Evolutionary conservation across 2,888 invertebrate species (phyloP), one percentile per base, ranked within the genome.

Genomic region (Rotaria magnacalcarata): DNA sequence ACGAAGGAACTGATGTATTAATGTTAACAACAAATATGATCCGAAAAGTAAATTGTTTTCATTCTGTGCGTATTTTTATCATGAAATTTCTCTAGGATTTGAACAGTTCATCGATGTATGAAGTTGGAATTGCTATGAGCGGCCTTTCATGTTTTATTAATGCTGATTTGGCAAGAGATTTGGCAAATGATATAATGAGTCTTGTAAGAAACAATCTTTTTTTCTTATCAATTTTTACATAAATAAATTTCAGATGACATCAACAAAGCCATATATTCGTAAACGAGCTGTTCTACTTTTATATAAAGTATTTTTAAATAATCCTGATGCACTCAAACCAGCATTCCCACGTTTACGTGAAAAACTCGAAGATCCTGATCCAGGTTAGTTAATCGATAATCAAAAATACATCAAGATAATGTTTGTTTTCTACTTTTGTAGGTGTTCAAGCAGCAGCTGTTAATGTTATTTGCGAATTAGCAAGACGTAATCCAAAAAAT

Each of bases 1-100:
- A 98, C 92, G 95, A 96, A 88, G 96, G 96, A 89, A 97, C 97
- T 27, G 98, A 99, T 93, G 93, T 99, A 87, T 93, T 99, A 21
- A 99, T 99, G 99, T 93, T 99, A 88, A 98, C 99, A 34, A 99
- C 99, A 85, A 99, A 99, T 92, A 97, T 99, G 97, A 97, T 99
- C 88, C 93, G 97, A 88, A 92, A 92, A n/a, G 80, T 80, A 47
- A 80, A 24, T 34, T 34, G 34, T 34, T 34, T 34, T 34, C 34
- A 34, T 34, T 34, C 34, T 34, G 34, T 2, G 34, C 2, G 2
- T 34, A 34, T 34, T 34, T 34, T 34, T 34, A 34, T 34, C 34
- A 34, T 34, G 34, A 34, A 34, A 34, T 14, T 52, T 11, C 14
- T 80, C 10, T 43, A 80, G 93, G 99, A 99, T 92, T 93, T 99